A percentile compares a stretch with the other conserved stretches of the same genome.
phyloP scores from a whole-genome alignment of 2,113 vertebrate genomes.

The Strix uralensis region DNA sequence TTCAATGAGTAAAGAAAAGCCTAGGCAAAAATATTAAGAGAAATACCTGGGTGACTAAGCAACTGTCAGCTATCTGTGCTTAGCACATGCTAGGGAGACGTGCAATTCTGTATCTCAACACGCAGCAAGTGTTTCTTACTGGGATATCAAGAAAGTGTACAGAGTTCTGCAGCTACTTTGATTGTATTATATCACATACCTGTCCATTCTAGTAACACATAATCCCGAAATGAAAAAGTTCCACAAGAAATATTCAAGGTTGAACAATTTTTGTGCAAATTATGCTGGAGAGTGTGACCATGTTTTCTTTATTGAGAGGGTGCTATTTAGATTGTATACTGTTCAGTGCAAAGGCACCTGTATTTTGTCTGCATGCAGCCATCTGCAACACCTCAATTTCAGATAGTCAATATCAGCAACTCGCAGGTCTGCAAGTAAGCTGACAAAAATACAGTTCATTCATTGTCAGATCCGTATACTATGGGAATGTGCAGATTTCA shows the following conservation, averaged over 20 bases:
- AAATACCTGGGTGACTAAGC: background rate
- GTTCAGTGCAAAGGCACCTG: background rate
- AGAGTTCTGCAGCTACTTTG: background rate
- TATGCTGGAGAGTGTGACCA: background rate
- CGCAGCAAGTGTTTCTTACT: background rate
- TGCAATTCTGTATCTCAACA: background rate
- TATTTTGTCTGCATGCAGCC: constrained; percentile 10
- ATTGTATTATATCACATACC: background rate
- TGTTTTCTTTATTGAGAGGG: background rate
- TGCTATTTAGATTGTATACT: background rate
- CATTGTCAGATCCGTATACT: background rate
- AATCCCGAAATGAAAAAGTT: background rate
- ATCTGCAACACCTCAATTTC: background rate
- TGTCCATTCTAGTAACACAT: background rate
- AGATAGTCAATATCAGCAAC: constrained; percentile 1
- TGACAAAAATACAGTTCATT: background rate
- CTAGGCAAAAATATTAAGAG: background rate
- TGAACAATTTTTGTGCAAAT: background rate
- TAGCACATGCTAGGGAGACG: background rate
- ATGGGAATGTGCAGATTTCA: background rate
- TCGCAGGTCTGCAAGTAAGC: background rate
- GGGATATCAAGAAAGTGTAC: background rate
- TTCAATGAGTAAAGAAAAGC: background rate
- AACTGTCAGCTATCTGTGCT: background rate
- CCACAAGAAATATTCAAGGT: background rate